Evolutionary conservation across 2,113 vertebrate species (phyloP).

Genomic region (Apeltes quadracus): DNA sequence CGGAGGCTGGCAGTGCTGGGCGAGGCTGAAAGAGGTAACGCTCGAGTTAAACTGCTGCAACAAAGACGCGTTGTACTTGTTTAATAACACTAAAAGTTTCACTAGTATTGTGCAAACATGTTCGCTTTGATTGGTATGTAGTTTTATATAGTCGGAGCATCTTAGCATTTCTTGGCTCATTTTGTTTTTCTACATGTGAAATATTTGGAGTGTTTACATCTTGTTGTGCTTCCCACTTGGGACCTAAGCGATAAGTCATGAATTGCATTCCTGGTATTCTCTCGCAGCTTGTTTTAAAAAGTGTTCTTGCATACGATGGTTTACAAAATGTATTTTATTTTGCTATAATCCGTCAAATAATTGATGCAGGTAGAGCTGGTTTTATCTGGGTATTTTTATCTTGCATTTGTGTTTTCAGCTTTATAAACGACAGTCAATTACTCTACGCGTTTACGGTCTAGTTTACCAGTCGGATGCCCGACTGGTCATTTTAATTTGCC

Average conservation of each 20-base stretch:
- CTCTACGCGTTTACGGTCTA: background rate
- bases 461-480: background rate
- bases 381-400: background rate
- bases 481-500: background rate
- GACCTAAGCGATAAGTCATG: background rate
- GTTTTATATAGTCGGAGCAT: background rate
- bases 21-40: slow-evolving; percentile 35
- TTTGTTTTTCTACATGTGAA: background rate
- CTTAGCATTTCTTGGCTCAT: background rate
- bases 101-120: background rate
- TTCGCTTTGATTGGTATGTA: background rate
- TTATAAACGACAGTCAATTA: background rate
- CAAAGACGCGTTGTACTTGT: background rate
- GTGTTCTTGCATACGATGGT: background rate
- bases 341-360: background rate
- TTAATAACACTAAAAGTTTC: background rate
- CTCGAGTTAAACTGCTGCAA: background rate
- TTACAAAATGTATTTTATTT: background rate
- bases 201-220: background rate
- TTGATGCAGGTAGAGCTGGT: background rate
- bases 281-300: background rate
- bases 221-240: background rate
- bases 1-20: slow-evolving; percentile 54
- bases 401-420: background rate
- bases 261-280: background rate